A percentile compares a stretch with the other conserved stretches of the same genome.
These are phyloP conservation scores for Coenobita brevimanus DNA, from an alignment of 1,140 invertebrate genomes.

Conservation along the genomic window DNA sequence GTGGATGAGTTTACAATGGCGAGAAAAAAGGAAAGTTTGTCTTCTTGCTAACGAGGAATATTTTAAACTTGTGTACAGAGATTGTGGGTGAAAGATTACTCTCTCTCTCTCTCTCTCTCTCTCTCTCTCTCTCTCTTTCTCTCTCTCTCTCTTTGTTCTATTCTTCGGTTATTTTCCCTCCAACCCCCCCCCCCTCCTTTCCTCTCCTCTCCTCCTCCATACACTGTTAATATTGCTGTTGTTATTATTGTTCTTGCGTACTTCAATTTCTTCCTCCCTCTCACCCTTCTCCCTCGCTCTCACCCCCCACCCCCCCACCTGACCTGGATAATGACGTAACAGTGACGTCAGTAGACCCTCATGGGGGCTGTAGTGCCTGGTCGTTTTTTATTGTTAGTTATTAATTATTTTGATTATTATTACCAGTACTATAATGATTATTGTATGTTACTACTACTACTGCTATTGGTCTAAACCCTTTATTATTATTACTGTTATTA, in stretches of 20 bases:
- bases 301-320: no score
- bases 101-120: constrained; percentile 1
- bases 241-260: neutral
- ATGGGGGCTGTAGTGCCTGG: no score
- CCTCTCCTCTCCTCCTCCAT: neutral
- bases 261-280: neutral
- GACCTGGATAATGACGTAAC: no score
- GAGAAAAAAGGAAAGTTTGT: neutral
- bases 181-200: neutral
- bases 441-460: no score
- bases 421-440: no score
- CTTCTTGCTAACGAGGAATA: neutral
- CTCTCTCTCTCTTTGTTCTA: neutral
- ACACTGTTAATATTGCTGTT: neutral
- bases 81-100: neutral
- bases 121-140: neutral
- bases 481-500: no score
- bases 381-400: no score
- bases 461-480: no score
- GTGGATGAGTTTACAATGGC: no score
- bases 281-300: neutral
- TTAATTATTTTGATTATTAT: no score
- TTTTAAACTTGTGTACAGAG: neutral
- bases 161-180: neutral
- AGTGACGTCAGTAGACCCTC: no score